phyloP scores from a whole-genome alignment of 1,140 invertebrate genomes.

The Drosophila takahashii region DNA sequence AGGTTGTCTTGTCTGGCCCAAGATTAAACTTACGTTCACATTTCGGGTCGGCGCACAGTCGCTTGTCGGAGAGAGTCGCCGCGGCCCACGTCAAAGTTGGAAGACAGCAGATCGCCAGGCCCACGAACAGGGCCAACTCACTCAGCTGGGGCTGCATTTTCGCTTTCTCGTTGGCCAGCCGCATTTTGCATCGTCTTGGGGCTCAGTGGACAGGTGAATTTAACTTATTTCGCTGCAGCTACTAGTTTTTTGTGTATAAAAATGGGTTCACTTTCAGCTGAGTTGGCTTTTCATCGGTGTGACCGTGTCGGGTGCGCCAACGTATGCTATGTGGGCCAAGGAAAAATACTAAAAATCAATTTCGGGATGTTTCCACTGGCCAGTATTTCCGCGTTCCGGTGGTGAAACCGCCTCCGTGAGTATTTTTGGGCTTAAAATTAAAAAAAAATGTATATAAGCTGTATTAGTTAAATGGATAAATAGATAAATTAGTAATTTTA shows the following conservation, averaged over 20 bases:
- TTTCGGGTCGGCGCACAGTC: slow-evolving; percentile 87
- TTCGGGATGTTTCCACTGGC: no score
- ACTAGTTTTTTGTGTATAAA: slow-evolving; percentile 70
- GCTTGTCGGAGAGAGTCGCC: slow-evolving; percentile 86
- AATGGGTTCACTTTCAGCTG: slow-evolving; percentile 74
- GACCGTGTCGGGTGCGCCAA: no score
- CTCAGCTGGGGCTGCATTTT: slow-evolving; percentile 47
- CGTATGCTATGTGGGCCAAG: no score
- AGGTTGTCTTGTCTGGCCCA: slow-evolving; percentile 26
- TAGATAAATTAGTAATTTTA: no score
- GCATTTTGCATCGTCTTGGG: slow-evolving; percentile 76
- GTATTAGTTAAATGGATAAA: no score
- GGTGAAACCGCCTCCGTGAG: no score
- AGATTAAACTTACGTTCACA: slow-evolving; percentile 86
- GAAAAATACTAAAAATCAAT: no score
- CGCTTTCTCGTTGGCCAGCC: slow-evolving; percentile 51
- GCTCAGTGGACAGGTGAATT: slow-evolving; percentile 27
- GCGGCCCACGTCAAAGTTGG: slow-evolving; percentile 61
- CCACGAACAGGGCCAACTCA: slow-evolving; percentile 26
- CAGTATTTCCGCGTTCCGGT: no score
- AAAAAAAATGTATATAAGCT: no score
- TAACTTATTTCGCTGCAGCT: slow-evolving; percentile 36
- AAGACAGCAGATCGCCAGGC: slow-evolving; percentile 57
- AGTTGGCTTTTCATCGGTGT: slow-evolving; percentile 31
- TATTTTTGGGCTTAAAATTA: no score